These are phyloP conservation scores for Siphamia tubifer DNA, from an alignment of 2,113 vertebrate species.

Conservation along the genomic window DNA sequence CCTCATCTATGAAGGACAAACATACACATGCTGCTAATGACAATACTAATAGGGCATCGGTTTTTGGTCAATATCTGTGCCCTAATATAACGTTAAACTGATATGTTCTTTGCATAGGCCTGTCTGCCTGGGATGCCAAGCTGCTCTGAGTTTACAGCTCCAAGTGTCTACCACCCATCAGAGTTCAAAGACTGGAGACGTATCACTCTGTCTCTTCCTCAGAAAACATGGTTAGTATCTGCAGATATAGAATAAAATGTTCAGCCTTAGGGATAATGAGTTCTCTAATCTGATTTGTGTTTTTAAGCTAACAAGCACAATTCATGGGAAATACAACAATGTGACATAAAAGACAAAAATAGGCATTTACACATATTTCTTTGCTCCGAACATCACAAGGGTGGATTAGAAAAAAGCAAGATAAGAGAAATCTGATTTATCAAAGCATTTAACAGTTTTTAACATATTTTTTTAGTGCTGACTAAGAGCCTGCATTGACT, in stretches of 20 bases:
- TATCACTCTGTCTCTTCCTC: slow-evolving; percentile 90
- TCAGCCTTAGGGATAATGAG: background rate
- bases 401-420: too few relatives aligned
- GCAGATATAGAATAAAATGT: background rate
- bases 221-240: slow-evolving; percentile 91
- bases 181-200: slow-evolving; percentile 95
- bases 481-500: too few relatives aligned
- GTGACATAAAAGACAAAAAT: background rate
- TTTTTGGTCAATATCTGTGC: too few relatives aligned
- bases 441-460: too few relatives aligned
- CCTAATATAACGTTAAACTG: background rate
- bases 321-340: background rate
- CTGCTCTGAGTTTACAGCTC: slow-evolving; percentile 95
- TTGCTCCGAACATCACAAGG: too few relatives aligned
- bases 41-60: too few relatives aligned
- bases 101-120: slow-evolving; percentile 80
- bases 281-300: background rate
- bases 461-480: too few relatives aligned
- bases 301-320: background rate
- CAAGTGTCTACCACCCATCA: slow-evolving; percentile 95
- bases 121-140: slow-evolving; percentile 98
- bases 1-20: too few relatives aligned
- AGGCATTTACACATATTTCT: background rate
- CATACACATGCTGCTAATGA: too few relatives aligned
- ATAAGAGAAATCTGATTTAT: too few relatives aligned